Conservation (phyloP, 2,113 vertebrate genomes). For the Carassius gibelio region DNA sequence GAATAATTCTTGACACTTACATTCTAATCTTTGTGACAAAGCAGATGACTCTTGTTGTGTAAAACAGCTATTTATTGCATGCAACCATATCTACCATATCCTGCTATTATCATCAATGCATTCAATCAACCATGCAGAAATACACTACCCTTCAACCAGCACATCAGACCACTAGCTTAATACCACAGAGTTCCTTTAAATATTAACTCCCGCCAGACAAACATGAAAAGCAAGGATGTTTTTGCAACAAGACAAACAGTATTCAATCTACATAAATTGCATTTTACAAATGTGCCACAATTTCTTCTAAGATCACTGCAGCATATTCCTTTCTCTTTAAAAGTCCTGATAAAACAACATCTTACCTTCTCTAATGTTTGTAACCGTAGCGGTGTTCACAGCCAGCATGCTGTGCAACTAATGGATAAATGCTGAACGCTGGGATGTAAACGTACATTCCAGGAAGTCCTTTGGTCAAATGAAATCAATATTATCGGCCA, state of each 20-base stretch:
- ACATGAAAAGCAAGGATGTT: background rate
- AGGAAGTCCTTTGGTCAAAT: slow-evolving; percentile 20
- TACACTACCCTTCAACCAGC: background rate
- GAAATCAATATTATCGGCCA: slow-evolving; percentile 46
- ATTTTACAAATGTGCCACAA: background rate
- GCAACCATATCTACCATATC: background rate
- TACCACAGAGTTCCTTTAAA: background rate
- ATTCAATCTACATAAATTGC: background rate
- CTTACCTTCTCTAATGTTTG: slow-evolving; percentile 33
- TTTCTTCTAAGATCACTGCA: background rate
- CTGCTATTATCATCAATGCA: background rate
- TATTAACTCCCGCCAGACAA: background rate
- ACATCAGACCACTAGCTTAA: background rate
- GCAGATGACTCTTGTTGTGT: background rate
- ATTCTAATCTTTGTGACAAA: background rate
- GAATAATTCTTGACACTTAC: background rate
- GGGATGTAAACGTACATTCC: slow-evolving; percentile 24
- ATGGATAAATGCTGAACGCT: slow-evolving; percentile 16
- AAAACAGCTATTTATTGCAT: background rate
- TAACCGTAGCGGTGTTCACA: background rate
- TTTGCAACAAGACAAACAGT: background rate
- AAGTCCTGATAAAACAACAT: background rate
- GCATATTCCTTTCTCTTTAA: background rate
- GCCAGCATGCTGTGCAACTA: slow-evolving; percentile 20
- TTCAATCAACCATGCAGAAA: background rate